Evolutionary conservation across 53 echinoderm and acorn worm genomes (phyloP).

Genomic region (Apostichopus leukothele): DNA sequence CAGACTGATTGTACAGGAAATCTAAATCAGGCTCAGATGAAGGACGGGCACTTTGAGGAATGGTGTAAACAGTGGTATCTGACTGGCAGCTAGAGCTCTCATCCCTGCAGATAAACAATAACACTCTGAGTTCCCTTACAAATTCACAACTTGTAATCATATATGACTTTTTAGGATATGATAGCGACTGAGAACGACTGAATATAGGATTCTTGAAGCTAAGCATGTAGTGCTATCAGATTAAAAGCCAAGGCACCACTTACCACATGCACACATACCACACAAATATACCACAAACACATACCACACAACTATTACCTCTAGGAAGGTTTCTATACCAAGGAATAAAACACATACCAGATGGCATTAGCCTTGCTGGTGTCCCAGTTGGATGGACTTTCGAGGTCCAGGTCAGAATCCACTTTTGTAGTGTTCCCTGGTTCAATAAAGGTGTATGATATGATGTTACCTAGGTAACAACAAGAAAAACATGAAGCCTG

Average conservation of each 20-base stretch:
- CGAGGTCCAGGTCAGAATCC: conserved; percentile 14
- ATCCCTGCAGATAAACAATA: conserved; percentile 57
- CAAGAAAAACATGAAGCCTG: no score
- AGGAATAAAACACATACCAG: conserved; percentile 3
- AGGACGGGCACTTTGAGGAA: conserved; percentile 63
- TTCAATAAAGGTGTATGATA: conserved; percentile 27
- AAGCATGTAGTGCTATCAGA: no score
- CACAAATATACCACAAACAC: no score
- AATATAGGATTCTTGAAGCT: neutral
- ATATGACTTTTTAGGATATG: neutral
- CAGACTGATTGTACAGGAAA: conserved; percentile 52
- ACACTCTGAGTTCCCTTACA: neutral
- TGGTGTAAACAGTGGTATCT: conserved; percentile 90
- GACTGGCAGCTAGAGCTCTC: conserved; percentile 92
- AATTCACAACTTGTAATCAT: no score
- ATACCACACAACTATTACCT: no score
- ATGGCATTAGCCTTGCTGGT: neutral
- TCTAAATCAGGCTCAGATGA: conserved; percentile 55
- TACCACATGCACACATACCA: no score
- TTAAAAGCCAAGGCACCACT: no score
- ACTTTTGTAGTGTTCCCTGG: conserved; percentile 25
- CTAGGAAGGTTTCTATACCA: no score
- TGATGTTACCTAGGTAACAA: conserved; percentile 22
- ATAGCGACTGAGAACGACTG: neutral
- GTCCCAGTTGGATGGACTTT: conserved; percentile 31